Conservation (phyloP, 2,888 invertebrate genomes). For the Imbricaverruca yamaguchii region DNA sequence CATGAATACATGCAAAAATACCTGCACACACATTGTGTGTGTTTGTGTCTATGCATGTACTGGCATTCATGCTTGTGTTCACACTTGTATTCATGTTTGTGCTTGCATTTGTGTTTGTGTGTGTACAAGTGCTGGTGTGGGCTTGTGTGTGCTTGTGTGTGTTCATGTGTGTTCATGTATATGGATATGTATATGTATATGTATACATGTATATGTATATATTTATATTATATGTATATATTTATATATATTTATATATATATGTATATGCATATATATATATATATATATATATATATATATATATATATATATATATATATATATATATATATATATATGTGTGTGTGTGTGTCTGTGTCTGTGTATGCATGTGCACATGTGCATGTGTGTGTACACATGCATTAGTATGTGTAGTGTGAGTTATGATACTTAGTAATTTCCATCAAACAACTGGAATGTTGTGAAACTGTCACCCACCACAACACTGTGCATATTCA, state of each 20-base stretch:
- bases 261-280: neutral
- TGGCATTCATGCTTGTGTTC: too few species aligned
- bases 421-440: neutral
- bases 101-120: too few species aligned
- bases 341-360: too few species aligned
- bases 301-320: slow-evolving; percentile 1
- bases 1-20: too few species aligned
- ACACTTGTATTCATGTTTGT: too few species aligned
- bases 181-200: slow-evolving; percentile 22
- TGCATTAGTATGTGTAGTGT: neutral
- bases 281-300: slow-evolving; percentile 21
- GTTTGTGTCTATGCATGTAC: too few species aligned
- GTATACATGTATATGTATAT: neutral
- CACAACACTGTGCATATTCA: too few species aligned
- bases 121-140: neutral
- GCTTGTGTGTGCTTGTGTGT: neutral
- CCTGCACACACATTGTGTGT: too few species aligned
- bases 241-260: neutral
- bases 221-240: neutral
- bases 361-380: too few species aligned
- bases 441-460: too few species aligned
- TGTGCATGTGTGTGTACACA: neutral
- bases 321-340: slow-evolving; percentile 16
- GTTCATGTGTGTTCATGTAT: neutral
- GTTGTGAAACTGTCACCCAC: too few species aligned